phyloP scores from a whole-genome alignment of 2,797 vertebrate genomes.

The Erpetoichthys calabaricus region DNA sequence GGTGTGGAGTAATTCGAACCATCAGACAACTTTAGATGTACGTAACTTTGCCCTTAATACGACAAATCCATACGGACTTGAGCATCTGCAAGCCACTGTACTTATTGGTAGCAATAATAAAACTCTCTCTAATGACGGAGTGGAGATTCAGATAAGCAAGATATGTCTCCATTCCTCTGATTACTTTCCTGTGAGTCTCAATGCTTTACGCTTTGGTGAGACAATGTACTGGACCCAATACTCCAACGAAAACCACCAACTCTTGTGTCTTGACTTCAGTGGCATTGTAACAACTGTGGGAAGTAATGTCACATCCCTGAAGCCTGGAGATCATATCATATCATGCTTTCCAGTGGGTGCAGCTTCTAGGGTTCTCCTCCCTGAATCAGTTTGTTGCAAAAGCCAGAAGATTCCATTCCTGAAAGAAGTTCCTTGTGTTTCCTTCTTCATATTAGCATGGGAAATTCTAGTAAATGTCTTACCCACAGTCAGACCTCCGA shows the following conservation, averaged over 20 bases:
- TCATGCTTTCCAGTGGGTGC: conserved; percentile 60
- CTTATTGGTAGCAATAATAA: conserved; percentile 4
- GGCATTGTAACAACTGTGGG: conserved; percentile 54
- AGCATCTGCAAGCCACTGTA: conserved; percentile 39
- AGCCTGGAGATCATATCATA: conserved; percentile 56
- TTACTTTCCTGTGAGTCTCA: conserved; percentile 61
- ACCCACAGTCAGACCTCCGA: conserved; percentile 29
- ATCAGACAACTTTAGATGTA: background rate
- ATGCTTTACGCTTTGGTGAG: conserved; percentile 45
- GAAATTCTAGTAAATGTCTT: conserved; percentile 47
- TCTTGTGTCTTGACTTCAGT: conserved; percentile 63
- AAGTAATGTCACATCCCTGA: conserved; percentile 33
- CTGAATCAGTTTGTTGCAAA: conserved; percentile 49
- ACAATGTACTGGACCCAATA: conserved; percentile 68
- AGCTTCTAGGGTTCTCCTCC: conserved; percentile 41
- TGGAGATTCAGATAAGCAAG: conserved; percentile 53
- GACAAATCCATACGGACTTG: conserved; percentile 43
- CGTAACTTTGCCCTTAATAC: conserved; percentile 47
- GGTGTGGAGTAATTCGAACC: conserved; percentile 4
- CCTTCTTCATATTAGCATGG: conserved; percentile 65
- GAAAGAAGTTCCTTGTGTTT: conserved; percentile 55
- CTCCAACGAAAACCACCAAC: conserved; percentile 37
- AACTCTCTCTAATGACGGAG: background rate
- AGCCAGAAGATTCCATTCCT: conserved; percentile 46
- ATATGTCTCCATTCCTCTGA: conserved; percentile 67